Evolutionary conservation across 2,797 vertebrate species (phyloP).

Genomic region (Anas georgica): DNA sequence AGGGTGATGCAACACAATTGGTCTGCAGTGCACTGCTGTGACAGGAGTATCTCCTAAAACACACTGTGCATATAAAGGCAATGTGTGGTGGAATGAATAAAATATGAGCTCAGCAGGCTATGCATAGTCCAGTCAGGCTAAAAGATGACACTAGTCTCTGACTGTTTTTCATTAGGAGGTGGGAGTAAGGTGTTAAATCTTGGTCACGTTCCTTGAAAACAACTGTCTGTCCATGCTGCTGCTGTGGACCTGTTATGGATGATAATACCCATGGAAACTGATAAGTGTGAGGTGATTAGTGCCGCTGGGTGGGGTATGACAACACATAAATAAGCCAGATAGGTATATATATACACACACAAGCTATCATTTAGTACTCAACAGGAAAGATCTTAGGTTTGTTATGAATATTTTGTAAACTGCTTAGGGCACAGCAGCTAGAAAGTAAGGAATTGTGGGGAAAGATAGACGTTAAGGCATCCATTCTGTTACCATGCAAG

Average conservation of each 20-base stretch:
- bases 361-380: neutral
- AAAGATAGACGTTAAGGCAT: neutral
- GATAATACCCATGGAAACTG: neutral
- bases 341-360: neutral
- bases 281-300: neutral
- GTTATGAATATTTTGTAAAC: neutral
- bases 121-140: neutral
- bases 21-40: neutral
- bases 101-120: neutral
- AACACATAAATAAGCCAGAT: neutral
- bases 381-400: neutral
- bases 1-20: neutral
- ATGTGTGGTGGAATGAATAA: neutral
- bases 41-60: neutral
- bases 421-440: neutral
- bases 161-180: neutral
- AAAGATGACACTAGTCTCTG: neutral
- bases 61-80: neutral
- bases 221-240: neutral
- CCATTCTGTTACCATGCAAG: neutral
- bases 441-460: neutral
- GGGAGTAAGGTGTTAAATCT: neutral
- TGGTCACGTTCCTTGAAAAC: neutral
- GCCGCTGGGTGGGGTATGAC: too few species aligned
- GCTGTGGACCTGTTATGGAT: neutral